Base-by-base conservation (phyloP, 2,113 vertebrate genomes). In the Syngnathus scovelli region DNA sequence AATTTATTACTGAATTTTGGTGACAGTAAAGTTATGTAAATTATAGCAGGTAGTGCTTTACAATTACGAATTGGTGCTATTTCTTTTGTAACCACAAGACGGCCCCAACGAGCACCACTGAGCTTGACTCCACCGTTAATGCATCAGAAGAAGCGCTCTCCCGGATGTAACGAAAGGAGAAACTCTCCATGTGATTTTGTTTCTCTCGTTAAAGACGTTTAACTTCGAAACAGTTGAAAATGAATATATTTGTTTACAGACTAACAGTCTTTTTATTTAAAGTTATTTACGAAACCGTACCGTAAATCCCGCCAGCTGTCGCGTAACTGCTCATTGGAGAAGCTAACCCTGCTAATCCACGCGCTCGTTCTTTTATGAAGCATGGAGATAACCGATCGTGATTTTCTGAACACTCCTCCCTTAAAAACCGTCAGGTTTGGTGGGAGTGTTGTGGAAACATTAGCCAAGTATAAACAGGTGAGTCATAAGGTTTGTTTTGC, bases 341-440 rank as follows among this genome's bases (percentile, higher is more conserved):
- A 33, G 55, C 55, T 61, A 61, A 61, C 37, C 37, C 15, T 13
- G 11, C 36, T 9, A 5, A 44, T 18, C 39, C 1, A 48, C 11
- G 5, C 12, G 6, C 6, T 44, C 19, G 8, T 12, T 18, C 18
- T 1, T 5, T 55, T 11, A 33, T 8, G n/a, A 10, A 71, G 11
- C 5, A 94, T 95, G 93, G 91, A 94, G 63, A 41, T 82, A 1
- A 78, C 89, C 67, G 74, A 64, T 66, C 83, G 91, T 68, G 94
- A 95, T 61, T 96, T 96, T 83, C 27, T 95, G 18, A 93, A 77
- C 78, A 91, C 91, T 37, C 93, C 95, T 15, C 92, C 93, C 5
- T 82, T 86, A 68, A 99, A 98, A 84, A 93, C 92, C 0, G 96
- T 99, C 72, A 83, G 96, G 15, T 99, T 99, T 72, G 96, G 96